phyloP scores from a whole-genome alignment of 2,888 invertebrate genomes.

The Entomobrya proxima region DNA sequence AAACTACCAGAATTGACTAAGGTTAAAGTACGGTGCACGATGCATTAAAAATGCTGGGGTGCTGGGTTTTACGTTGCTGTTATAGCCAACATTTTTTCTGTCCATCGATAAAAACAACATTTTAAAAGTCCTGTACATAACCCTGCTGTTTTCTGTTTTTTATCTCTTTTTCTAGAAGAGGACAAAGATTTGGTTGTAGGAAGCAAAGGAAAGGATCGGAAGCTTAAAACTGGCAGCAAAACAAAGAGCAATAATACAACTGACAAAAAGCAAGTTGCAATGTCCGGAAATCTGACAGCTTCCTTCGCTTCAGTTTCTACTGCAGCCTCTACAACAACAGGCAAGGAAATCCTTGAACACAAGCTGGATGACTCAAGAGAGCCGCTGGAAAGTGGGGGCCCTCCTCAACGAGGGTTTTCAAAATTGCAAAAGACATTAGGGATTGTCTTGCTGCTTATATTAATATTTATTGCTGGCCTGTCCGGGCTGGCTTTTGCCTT shows the following conservation, averaged over 20 bases:
- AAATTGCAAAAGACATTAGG: conserved; percentile 74
- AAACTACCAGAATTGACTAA: background rate
- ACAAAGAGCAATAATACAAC: background rate
- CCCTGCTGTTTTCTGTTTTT: conserved; percentile 27
- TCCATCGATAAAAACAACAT: too few relatives aligned
- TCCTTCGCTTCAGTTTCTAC: background rate
- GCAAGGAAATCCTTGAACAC: background rate
- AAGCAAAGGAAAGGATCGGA: background rate
- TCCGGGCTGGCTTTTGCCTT: conserved; percentile 46
- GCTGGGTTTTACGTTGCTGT: too few relatives aligned
- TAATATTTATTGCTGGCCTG: conserved; percentile 74
- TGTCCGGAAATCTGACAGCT: conserved; percentile 62
- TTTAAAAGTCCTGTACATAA: too few relatives aligned
- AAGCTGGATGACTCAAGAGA: background rate
- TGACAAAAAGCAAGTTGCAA: conserved; percentile 30
- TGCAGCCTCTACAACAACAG: background rate
- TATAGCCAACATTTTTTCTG: too few relatives aligned
- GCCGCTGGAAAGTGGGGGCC: background rate
- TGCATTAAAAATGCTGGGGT: too few relatives aligned
- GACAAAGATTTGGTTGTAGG: conserved; percentile 14
- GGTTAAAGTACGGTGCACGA: background rate
- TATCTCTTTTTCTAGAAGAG: conserved; percentile 49
- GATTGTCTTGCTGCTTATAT: conserved; percentile 74
- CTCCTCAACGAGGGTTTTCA: conserved; percentile 50
- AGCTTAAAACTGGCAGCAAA: conserved; percentile 23